Conservation (phyloP, 2,888 invertebrate genomes). For the Cephalotes varians region DNA sequence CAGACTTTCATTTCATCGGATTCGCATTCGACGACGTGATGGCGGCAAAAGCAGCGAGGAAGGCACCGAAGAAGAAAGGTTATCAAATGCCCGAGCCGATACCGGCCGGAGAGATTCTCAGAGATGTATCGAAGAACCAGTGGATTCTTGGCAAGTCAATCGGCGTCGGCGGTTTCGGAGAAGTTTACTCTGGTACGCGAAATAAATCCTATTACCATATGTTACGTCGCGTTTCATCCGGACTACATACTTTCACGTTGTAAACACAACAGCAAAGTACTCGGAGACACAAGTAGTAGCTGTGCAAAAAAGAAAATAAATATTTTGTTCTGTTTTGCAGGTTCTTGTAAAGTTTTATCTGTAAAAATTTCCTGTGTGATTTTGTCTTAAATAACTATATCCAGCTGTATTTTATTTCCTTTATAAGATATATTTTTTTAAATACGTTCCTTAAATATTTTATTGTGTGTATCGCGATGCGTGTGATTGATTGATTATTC, state of each 20-base stretch:
- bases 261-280: neutral
- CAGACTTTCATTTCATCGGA: neutral
- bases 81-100: conserved; percentile 91
- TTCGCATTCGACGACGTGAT: conserved; percentile 72
- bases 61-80: conserved; percentile 83
- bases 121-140: conserved; percentile 91
- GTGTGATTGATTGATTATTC: conserved; percentile 33
- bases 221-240: neutral
- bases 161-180: conserved; percentile 97
- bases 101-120: conserved; percentile 91
- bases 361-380: neutral
- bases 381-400: neutral
- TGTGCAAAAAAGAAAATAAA: neutral
- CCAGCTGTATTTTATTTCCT: neutral
- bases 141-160: conserved; percentile 96
- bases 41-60: conserved; percentile 77
- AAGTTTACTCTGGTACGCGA: conserved; percentile 93
- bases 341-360: no score
- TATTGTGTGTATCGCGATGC: no score
- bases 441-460: neutral
- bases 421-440: neutral
- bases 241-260: neutral
- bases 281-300: neutral
- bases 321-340: no score
- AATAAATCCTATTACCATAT: neutral